Evolutionary conservation across 2,113 vertebrate genomes (phyloP), one percentile per base, ranked within the genome.

Genomic region (Cettia cetti): DNA sequence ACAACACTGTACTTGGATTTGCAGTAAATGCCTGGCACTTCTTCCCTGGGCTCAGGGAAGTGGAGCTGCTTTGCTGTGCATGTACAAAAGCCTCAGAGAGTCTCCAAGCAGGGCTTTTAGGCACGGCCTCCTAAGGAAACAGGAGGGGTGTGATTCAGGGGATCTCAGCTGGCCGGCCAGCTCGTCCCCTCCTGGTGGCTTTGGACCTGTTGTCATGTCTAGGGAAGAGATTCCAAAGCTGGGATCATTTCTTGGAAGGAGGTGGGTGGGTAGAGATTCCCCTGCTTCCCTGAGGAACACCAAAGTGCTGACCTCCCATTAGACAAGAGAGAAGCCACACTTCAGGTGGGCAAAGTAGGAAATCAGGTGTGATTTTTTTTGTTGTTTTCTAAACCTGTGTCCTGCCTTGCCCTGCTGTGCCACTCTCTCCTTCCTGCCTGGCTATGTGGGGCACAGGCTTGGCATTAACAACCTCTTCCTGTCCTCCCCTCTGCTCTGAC

Each of bases 141-240:
- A 11, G 75, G 63, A 22, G 78, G 80, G 45, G 45, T 56, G 64
- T 39, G 64, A 70, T 60, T 33, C 28, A 21, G 71, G 63, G 56
- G 40, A 65, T 37, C 44, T 94, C 56, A 44, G 82, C 53, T 52
- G 68, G 21, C 37, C 0, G 0, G 15, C 24, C 1, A 15, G 39
- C 57, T 86, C 2, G 0, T 76, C 57, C 60, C 23, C 30, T 89
- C 63, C 54, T 42, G 74, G 50, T 49, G 75, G 33, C 64, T 54
- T 56, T 52, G 69, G 74, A 27, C 11, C 15, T 3, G 0, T 50
- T 2, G 4, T 42, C 17, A 2, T 2, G 0, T 44, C 63, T 26
- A 14, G 68, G 68, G 66, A 42, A 80, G 72, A 33, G 72, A 40
- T 49, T 69, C 19, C 54, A 44, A 68, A 86, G 40, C 49, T 78